phyloP scores from a whole-genome alignment of 1,140 invertebrate species.

The Eupeodes corollae region DNA sequence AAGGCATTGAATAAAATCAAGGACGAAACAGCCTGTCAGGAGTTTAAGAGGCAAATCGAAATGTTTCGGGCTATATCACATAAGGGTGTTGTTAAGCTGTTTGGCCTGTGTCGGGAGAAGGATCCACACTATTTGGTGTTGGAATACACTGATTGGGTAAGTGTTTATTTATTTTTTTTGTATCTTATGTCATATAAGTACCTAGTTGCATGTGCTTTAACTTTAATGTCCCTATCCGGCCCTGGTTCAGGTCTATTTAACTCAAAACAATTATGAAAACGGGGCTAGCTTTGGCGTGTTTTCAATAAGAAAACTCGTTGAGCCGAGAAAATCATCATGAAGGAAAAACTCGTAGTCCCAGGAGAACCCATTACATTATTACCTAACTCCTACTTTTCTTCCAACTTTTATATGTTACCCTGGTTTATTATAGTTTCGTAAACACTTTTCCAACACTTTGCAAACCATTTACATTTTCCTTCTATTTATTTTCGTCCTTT shows the following conservation, averaged over 20 bases:
- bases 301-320: too few species aligned
- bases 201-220: too few species aligned
- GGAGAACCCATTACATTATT: too few species aligned
- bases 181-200: too few species aligned
- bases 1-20: slow-evolving; percentile 42
- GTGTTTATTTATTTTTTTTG: slow-evolving; percentile 13
- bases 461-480: neutral
- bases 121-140: slow-evolving; percentile 82
- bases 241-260: too few species aligned
- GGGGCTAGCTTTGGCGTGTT: too few species aligned
- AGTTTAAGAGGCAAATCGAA: slow-evolving; percentile 81
- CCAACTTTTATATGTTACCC: neutral
- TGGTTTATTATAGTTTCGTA: neutral
- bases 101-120: slow-evolving; percentile 70
- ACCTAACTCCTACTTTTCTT: neutral
- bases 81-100: slow-evolving; percentile 63
- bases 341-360: too few species aligned
- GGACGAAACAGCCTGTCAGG: slow-evolving; percentile 62
- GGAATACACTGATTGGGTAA: slow-evolving; percentile 86
- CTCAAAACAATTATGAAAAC: too few species aligned
- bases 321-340: too few species aligned
- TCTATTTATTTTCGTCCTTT: neutral
- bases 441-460: neutral
- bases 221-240: too few species aligned
- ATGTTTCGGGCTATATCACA: slow-evolving; percentile 70